Base-by-base conservation (phyloP, 2,113 vertebrate species). In the Phasianus colchicus region DNA sequence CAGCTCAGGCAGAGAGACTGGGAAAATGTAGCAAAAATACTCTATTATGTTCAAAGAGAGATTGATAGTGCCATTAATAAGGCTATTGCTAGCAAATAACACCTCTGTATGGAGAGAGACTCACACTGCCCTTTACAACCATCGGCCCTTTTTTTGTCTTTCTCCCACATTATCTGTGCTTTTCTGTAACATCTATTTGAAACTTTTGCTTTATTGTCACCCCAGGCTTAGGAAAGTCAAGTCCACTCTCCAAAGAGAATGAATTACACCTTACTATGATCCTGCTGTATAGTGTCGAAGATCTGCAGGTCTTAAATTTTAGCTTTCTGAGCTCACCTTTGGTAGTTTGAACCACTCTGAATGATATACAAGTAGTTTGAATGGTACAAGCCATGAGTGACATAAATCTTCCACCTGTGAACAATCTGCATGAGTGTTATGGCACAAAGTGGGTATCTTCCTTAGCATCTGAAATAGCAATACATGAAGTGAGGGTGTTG, bases 1-100 rank as follows among this genome's bases (percentile, higher is more conserved):
- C 43, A 73, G 54, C 70, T 96, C 48, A 84, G 69, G 66, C 54
- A 66, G 52, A 87, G 29, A 78, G 42, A 90, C 27, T 58, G 66
- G 84, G 74, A 87, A 92, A 96, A 79, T 87, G 81, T 76, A 45
- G 81, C 66, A 85, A 94, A 95, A 93, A 72, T 76, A 76, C 61
- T 92, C 70, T 73, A 32, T 89, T 72, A 61, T 45, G 67, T 93
- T 96, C 84, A 79, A 90, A 92, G 81, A 86, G 77, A 93, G 70
- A 90, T 85, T 96, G 86, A 90, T 92, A 89, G 83, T 73, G 63
- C 52, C 58, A 54, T 93, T 96, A 93, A 89, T 95, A 92, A 93
- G 75, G 74, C 86, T 87, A 76, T 73, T 90, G 83, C 83, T 90
- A 84, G 83, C 74, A 87, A 96, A 90, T 95, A 92, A 87, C 36